These are phyloP conservation scores for Eupsilia transversa DNA, from an alignment of 2,888 invertebrate genomes.

Conservation along the genomic window DNA sequence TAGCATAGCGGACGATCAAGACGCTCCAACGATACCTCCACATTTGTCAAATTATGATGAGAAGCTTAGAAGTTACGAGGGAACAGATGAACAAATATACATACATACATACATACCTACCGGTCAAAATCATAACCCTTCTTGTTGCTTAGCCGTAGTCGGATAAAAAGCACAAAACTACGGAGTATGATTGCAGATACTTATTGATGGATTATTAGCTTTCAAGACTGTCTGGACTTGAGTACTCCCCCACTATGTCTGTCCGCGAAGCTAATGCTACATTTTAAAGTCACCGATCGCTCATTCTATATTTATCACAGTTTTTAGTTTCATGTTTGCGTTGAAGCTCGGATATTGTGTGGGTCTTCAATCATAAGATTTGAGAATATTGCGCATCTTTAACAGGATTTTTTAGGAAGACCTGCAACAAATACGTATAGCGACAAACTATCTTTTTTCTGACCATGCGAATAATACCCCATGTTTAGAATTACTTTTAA, in stretches of 20 bases:
- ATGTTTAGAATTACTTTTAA: background rate
- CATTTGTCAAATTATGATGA: too few species aligned
- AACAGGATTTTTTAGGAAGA: background rate
- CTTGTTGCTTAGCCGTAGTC: too few species aligned
- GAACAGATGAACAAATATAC: too few species aligned
- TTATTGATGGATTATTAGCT: slow-evolving; percentile 9
- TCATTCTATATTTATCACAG: slow-evolving; percentile 12
- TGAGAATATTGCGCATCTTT: background rate
- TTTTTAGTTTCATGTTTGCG: slow-evolving; percentile 9
- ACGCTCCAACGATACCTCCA: too few species aligned
- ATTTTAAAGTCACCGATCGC: slow-evolving; percentile 25
- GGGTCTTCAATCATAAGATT: background rate
- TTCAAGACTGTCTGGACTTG: slow-evolving; percentile 8
- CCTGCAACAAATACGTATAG: background rate
- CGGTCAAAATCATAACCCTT: too few species aligned
- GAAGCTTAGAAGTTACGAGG: too few species aligned
- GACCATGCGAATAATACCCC: background rate
- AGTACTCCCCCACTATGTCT: background rate
- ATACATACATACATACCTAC: too few species aligned
- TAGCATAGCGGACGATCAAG: too few species aligned
- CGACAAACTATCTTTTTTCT: background rate
- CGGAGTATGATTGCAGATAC: background rate
- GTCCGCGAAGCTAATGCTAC: background rate
- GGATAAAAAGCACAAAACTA: slow-evolving; percentile 5
- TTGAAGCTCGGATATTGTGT: background rate